Percentiles rank a stretch among this genome's conserved stretches.
Evolutionary conservation across 2,113 vertebrate genomes (phyloP).

Genomic region (Myotis davidii): DNA sequence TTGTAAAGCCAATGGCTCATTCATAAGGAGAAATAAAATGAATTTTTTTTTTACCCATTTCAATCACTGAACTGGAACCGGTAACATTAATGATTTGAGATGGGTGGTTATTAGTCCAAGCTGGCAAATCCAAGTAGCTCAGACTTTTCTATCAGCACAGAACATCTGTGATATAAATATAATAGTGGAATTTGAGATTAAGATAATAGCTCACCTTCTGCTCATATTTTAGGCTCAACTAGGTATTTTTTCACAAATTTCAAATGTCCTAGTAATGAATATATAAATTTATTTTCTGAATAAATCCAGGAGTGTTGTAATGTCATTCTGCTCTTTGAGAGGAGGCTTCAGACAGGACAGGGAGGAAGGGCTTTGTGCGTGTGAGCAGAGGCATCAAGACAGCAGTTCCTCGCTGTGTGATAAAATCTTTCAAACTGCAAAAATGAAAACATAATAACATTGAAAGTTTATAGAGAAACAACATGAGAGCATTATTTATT

Average conservation of each 20-base stretch:
- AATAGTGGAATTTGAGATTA: neutral
- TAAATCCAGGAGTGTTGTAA: neutral
- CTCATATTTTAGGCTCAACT: neutral
- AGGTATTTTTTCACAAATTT: slow-evolving; percentile 54
- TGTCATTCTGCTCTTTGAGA: neutral
- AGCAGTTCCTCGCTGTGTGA: neutral
- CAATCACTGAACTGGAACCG: slow-evolving; percentile 18
- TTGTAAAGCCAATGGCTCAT: slow-evolving; percentile 57
- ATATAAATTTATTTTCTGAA: neutral
- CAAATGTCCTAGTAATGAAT: neutral
- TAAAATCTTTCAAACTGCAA: neutral
- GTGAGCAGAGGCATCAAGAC: neutral
- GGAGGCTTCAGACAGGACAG: neutral
- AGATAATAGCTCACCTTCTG: neutral
- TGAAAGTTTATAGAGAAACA: slow-evolving; percentile 51
- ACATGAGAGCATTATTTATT: neutral
- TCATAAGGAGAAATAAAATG: slow-evolving; percentile 72
- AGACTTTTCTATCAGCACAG: neutral
- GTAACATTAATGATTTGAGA: slow-evolving; percentile 43
- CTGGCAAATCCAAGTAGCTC: neutral
- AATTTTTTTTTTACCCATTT: slow-evolving; percentile 41
- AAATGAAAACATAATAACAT: slow-evolving; percentile 23
- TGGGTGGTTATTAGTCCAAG: neutral
- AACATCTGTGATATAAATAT: neutral
- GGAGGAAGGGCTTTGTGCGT: neutral